These are phyloP conservation scores for Eupsittula cactorum DNA, from an alignment of 2,113 vertebrate genomes.

Conservation along the genomic window DNA sequence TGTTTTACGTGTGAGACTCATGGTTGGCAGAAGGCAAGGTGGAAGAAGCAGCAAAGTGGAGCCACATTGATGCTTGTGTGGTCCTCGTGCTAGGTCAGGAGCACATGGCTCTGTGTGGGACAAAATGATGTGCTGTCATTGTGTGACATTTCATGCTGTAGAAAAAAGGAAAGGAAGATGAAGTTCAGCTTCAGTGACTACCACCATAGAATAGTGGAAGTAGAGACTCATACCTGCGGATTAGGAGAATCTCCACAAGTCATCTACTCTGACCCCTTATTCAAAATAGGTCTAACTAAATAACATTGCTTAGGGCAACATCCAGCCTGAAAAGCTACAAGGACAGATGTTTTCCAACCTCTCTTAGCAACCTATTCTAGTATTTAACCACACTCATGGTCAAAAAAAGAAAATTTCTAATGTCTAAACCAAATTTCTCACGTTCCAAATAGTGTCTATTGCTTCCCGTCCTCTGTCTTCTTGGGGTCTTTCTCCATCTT, in stretches of 20 bases:
- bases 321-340: not conserved
- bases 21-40: not conserved
- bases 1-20: not conserved
- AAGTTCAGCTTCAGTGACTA: not conserved
- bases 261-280: not conserved
- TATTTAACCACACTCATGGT: not conserved
- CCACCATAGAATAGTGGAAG: not conserved
- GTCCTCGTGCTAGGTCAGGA: not conserved
- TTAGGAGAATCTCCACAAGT: not conserved
- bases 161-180: not conserved
- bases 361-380: not conserved
- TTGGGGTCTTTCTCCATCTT: not conserved
- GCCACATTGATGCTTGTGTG: not conserved
- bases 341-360: not conserved
- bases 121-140: not conserved
- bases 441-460: not conserved
- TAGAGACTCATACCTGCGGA: not conserved
- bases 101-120: not conserved
- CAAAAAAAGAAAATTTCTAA: not conserved
- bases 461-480: not conserved
- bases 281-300: not conserved
- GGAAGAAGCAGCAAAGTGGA: not conserved
- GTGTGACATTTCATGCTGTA: not conserved
- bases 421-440: not conserved
- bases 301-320: not conserved